Base-by-base conservation (phyloP, 2,797 vertebrate species). In the Chromobotia macracanthus region DNA sequence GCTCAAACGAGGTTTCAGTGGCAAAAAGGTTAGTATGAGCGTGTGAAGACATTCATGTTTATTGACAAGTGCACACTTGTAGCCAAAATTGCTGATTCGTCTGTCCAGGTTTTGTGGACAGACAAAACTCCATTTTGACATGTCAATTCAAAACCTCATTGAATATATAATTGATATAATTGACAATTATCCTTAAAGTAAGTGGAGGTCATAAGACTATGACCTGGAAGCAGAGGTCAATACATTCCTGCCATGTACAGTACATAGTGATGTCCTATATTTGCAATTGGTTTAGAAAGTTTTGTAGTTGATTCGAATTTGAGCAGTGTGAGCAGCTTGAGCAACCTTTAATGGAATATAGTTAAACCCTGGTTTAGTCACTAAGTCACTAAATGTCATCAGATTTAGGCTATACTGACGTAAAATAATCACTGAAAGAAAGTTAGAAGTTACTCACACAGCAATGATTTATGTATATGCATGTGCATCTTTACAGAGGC, bases 401-500 rank as follows among this genome's bases (percentile, higher is more conserved):
- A n/a, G n/a, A n/a, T n/a, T n/a, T n/a, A n/a, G n/a, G n/a, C n/a
- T n/a, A n/a, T n/a, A n/a, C n/a, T n/a, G n/a, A n/a, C n/a, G n/a
- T n/a, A n/a, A n/a, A n/a, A n/a, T n/a, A n/a, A n/a, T n/a, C n/a
- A n/a, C n/a, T n/a, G n/a, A n/a, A n/a, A n/a, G n/a, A n/a, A n/a
- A n/a, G n/a, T n/a, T n/a, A n/a, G n/a, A n/a, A n/a, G n/a, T n/a
- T n/a, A n/a, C n/a, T n/a, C n/a, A n/a, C n/a, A n/a, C 16, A 6
- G 13, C 48, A 53, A 51, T 21, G 19, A 38, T 75, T 75, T 38
- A 84, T 82, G 69, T 74, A 86, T 79, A 84, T 81, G 64, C 46
- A 81, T 69, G 73, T 60, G 53, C 23, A 48, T 66, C 79, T 76
- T 77, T 61, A 31, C 46, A 23, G 38, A 23, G 38, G 53, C 58